phyloP scores from a whole-genome alignment of 2,113 vertebrate species.

The Istiophorus platypterus region DNA sequence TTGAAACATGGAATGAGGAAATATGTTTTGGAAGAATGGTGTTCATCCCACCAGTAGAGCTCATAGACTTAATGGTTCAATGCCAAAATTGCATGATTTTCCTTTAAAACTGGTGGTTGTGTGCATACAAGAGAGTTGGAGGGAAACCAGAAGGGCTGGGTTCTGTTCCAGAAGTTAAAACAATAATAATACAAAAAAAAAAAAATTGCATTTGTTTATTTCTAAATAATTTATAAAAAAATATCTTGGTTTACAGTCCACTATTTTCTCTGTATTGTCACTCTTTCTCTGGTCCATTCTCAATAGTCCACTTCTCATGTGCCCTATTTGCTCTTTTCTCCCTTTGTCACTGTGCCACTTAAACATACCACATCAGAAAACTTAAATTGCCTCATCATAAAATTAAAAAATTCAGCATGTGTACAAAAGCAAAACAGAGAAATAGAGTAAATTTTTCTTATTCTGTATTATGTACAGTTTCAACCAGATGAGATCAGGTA shows the following conservation, averaged over 20 bases:
- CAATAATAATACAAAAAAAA: no score
- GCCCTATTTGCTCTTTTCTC: background rate
- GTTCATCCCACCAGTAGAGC: no score
- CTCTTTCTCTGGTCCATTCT: background rate
- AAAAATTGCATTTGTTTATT: background rate
- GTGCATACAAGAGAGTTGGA: no score
- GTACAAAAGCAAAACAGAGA: constrained; percentile 30
- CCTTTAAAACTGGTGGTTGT: no score
- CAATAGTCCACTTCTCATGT: background rate
- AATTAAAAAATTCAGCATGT: constrained; percentile 10
- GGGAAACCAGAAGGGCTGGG: no score
- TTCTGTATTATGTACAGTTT: constrained; percentile 31
- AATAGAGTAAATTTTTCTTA: constrained; percentile 28
- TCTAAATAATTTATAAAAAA: background rate
- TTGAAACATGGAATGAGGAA: no score
- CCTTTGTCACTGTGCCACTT: constrained; percentile 21
- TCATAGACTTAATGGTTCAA: no score
- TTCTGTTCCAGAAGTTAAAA: no score
- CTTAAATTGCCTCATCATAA: constrained; percentile 23
- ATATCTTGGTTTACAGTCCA: background rate
- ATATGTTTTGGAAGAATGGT: no score
- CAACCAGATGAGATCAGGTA: constrained; percentile 52
- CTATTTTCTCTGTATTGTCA: background rate
- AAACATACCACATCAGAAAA: constrained; percentile 44
- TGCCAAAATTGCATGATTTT: no score